These are phyloP conservation scores for Drosophila leontia DNA, from an alignment of 1,140 invertebrate species.

Conservation along the genomic window DNA sequence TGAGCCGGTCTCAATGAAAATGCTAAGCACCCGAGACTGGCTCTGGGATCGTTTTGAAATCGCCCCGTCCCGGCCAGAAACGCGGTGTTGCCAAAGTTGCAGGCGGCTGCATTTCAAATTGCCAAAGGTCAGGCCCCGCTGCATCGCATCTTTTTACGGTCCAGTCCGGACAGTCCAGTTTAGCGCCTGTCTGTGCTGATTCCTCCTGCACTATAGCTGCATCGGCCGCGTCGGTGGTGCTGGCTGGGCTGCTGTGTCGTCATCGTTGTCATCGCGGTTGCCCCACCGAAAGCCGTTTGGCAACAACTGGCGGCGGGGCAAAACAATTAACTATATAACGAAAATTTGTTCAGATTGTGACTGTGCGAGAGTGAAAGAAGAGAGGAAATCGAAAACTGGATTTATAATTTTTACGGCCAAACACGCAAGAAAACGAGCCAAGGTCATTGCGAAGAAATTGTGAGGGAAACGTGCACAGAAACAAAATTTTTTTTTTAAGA, in stretches of 20 bases:
- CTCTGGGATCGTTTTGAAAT: constrained; percentile 61
- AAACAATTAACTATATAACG: constrained; percentile 78
- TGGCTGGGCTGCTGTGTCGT: constrained; percentile 44
- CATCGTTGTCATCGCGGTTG: constrained; percentile 58
- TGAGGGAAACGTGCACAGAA: constrained; percentile 45
- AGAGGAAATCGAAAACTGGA: constrained; percentile 73
- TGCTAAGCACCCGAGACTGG: constrained; percentile 51
- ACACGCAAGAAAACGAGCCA: constrained; percentile 80
- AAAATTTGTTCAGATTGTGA: constrained; percentile 79
- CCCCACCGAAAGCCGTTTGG: constrained; percentile 75
- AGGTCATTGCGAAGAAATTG: constrained; percentile 81
- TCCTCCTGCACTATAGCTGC: constrained; percentile 1
- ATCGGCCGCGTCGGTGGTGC: constrained; percentile 1
- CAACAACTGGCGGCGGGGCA: constrained; percentile 55
- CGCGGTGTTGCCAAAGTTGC: constrained; percentile 30
- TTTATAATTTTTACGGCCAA: constrained; percentile 72
- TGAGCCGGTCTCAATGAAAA: constrained; percentile 65
- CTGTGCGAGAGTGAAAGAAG: constrained; percentile 70
- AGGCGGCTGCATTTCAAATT: constrained; percentile 69
- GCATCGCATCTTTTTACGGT: constrained; percentile 41
- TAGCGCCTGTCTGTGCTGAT: constrained; percentile 1
- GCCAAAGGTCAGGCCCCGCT: constrained; percentile 68
- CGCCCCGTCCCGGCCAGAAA: constrained; percentile 25
- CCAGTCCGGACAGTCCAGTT: constrained; percentile 40
- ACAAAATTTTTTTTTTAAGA: constrained; percentile 2